A percentile compares a stretch with the other conserved stretches of the same genome.
These are phyloP conservation scores for Ictalurus furcatus DNA, from an alignment of 2,113 vertebrate genomes.

Conservation along the genomic window DNA sequence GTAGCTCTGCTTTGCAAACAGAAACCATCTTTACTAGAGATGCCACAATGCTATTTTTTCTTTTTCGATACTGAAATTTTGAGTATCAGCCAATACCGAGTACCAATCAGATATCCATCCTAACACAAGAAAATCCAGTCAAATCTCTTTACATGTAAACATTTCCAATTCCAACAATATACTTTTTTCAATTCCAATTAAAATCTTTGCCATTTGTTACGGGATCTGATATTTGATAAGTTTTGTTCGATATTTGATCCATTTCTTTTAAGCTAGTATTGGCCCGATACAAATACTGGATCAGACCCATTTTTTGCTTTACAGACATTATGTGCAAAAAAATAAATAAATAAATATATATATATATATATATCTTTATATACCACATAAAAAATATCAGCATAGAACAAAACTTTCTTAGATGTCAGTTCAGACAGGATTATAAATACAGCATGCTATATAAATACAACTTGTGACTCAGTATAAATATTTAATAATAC, in stretches of 20 bases:
- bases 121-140: too few relatives aligned
- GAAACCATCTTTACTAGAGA: background rate
- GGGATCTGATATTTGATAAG: background rate
- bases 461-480: background rate
- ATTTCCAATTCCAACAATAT: background rate
- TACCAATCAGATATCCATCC: background rate
- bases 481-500: constrained; percentile 5
- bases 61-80: background rate
- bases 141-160: too few relatives aligned
- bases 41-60: background rate
- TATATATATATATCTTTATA: background rate
- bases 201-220: background rate
- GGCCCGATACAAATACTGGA: background rate
- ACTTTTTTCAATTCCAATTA: background rate
- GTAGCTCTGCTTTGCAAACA: background rate
- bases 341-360: background rate
- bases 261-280: background rate
- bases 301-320: background rate
- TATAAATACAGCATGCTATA: background rate
- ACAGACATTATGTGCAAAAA: background rate
- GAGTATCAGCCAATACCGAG: background rate
- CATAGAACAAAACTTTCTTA: background rate
- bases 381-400: constrained; percentile 19
- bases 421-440: background rate
- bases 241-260: background rate